These are phyloP conservation scores for Asteroscopus sphinx DNA, from an alignment of 2,888 invertebrate species.

Conservation along the genomic window DNA sequence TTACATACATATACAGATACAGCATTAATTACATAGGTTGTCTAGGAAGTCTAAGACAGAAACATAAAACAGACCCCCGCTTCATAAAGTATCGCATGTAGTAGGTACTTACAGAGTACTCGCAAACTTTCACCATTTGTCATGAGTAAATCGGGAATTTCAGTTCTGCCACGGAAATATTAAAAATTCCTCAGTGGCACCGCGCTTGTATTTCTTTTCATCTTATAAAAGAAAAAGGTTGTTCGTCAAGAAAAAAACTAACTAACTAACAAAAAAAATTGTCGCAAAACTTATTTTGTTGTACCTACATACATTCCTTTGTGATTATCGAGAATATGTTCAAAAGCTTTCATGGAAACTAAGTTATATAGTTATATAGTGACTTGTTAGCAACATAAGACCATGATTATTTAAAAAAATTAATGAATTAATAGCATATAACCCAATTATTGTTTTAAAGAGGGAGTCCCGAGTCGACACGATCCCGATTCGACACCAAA, in stretches of 20 bases:
- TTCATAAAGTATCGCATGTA: conserved; percentile 3
- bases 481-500: too few relatives aligned
- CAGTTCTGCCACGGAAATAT: conserved; percentile 13
- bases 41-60: not conserved
- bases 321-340: not conserved
- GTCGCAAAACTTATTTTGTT: not conserved
- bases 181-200: conserved; percentile 25
- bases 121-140: conserved; percentile 30
- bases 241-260: not conserved
- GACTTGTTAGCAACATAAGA: too few relatives aligned
- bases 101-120: not conserved
- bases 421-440: too few relatives aligned
- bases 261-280: conserved; percentile 5
- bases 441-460: too few relatives aligned
- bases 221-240: conserved; percentile 12
- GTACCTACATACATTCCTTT: conserved; percentile 1
- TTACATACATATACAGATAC: too few relatives aligned
- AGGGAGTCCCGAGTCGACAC: too few relatives aligned
- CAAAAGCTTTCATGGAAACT: not conserved
- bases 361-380: not conserved
- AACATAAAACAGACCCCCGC: not conserved
- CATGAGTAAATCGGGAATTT: conserved; percentile 26
- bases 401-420: too few relatives aligned
- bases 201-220: conserved; percentile 4
- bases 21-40: too few relatives aligned